A percentile compares a stretch with the other conserved stretches of the same genome.
These are phyloP conservation scores for Lapara coniferarum DNA, from an alignment of 2,888 invertebrate genomes.

Conservation along the genomic window DNA sequence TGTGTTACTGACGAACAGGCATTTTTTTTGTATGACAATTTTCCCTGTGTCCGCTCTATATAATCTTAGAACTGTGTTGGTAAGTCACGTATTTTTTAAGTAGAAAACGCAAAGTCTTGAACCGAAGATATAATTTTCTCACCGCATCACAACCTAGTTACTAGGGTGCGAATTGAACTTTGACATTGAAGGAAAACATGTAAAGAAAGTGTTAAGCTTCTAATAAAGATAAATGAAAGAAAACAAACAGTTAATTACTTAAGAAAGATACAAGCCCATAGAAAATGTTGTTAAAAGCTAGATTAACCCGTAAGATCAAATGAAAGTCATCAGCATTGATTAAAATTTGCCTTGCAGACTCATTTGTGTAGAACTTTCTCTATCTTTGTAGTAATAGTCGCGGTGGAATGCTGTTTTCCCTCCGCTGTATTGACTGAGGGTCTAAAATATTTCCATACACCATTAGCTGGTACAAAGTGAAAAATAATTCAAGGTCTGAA, in stretches of 20 bases:
- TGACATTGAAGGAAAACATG: neutral
- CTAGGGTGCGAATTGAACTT: neutral
- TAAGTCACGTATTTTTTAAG: too few relatives aligned
- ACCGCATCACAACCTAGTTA: too few relatives aligned
- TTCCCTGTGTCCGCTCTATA: too few relatives aligned
- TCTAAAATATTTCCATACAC: conserved; percentile 5
- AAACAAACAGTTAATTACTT: neutral
- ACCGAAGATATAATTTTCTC: too few relatives aligned
- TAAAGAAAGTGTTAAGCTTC: neutral
- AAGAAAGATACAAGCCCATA: neutral
- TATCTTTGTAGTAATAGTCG: conserved; percentile 2
- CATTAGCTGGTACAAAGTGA: conserved; percentile 11
- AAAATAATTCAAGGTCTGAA: conserved; percentile 7
- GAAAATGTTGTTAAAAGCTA: conserved; percentile 1
- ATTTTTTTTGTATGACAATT: too few relatives aligned
- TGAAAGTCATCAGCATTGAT: neutral
- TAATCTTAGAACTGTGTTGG: too few relatives aligned
- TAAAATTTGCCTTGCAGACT: neutral
- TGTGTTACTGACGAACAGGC: too few relatives aligned
- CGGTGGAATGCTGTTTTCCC: neutral
- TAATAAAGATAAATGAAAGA: neutral
- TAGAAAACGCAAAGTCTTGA: too few relatives aligned
- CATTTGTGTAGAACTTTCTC: conserved; percentile 5
- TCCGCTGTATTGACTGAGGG: neutral
- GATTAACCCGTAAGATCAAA: conserved; percentile 10